Conservation (phyloP, 1,140 invertebrate species). For the Helicoverpa zea region DNA sequence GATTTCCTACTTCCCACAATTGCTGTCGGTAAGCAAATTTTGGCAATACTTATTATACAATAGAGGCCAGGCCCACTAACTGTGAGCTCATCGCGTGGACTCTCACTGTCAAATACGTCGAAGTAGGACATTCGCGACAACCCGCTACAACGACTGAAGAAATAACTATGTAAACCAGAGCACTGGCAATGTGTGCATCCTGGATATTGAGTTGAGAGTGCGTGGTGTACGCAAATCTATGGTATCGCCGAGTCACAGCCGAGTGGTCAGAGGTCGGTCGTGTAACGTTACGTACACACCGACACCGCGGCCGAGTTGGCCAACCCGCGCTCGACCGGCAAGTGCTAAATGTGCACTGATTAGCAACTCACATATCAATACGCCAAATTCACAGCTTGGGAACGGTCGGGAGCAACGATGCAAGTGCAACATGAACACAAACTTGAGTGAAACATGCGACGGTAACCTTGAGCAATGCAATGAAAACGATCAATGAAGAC, state of each 20-base stretch:
- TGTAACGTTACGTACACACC: slow-evolving; percentile 15
- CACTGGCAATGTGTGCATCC: not conserved
- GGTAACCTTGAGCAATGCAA: slow-evolving; percentile 25
- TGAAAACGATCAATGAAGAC: slow-evolving; percentile 37
- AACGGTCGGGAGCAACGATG: not conserved
- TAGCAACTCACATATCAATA: slow-evolving; percentile 33
- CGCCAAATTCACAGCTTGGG: slow-evolving; percentile 12
- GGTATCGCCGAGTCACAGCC: slow-evolving; percentile 38
- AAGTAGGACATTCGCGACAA: slow-evolving; percentile 13
- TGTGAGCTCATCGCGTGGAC: not conserved
- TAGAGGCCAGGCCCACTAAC: not conserved
- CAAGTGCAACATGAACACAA: slow-evolving; percentile 2
- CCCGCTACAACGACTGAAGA: not conserved
- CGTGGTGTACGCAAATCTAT: not conserved
- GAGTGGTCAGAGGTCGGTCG: slow-evolving; percentile 36
- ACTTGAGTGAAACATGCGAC: not conserved
- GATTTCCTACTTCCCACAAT: not conserved
- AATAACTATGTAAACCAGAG: not conserved
- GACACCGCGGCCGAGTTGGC: slow-evolving; percentile 32
- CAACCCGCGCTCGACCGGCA: slow-evolving; percentile 38
- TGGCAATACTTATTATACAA: slow-evolving; percentile 1
- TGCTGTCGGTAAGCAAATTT: not conserved
- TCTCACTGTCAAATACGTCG: not conserved
- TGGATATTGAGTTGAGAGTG: no score
- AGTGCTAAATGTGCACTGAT: slow-evolving; percentile 52